Base-by-base conservation (phyloP, 2,797 vertebrate species). In the Fistularia commersonii region DNA sequence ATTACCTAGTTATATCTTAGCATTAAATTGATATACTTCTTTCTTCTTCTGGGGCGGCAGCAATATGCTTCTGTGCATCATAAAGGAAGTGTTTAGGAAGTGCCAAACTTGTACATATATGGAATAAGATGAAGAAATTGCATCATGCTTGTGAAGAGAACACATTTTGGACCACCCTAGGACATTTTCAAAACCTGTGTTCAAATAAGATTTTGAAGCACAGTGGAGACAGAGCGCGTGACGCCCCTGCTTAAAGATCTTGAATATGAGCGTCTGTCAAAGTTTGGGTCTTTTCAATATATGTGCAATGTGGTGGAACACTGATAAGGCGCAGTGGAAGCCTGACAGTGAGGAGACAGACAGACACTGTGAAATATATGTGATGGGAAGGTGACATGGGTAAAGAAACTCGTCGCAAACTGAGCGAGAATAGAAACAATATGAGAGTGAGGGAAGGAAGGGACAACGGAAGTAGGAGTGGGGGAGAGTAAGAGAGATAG, bases 261-360 rank as follows among this genome's bases (percentile, higher is more conserved):
- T 51, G 9, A 14, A 65, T 36, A 54, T 14, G 60, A 48, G 60
- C 23, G 23, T 23, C 2, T 23, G 23, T 23, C 23, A 23, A 23
- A 23, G 23, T 2, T 23, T 23, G 23, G 23, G 2, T 23, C 23
- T 23, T 2, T 23, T 23, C 23, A 23, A 23, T 23, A 23, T 2
- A 2, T 12, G 23, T 73, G 58, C 69, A 72, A 72, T 70, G 59
- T 65, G 58, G 39, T 45, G 54, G 34, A 58, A 70, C 49, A 71
- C 40, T 66, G 56, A 77, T 78, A 68, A 60, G 42, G 44, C 64
- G 66, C 66, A 66, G 64, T 49, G 74, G 40, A 61, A 51, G 53
- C 41, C 38, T 8, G 33, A 42, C 23, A 37, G 50, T 46, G 53
- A 63, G n/a, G 44, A 56, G 48, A 76, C 57, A 62, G 47, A 64